These are phyloP conservation scores for Drosophila robusta DNA, from an alignment of 2,888 invertebrate species.

Conservation along the genomic window DNA sequence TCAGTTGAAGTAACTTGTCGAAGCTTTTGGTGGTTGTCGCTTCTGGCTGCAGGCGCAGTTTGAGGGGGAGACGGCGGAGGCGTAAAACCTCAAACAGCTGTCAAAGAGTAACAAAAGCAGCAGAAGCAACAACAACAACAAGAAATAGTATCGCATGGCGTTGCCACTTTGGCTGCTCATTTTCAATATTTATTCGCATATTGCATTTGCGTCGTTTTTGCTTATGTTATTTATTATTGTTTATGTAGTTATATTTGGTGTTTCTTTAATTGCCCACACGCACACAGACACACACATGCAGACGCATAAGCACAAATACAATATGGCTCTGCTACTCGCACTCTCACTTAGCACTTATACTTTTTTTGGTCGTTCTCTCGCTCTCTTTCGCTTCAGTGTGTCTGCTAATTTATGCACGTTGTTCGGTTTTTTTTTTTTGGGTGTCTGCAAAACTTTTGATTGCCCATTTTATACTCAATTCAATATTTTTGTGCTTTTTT, in stretches of 20 bases:
- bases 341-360: constrained; percentile 33
- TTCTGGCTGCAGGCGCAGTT: constrained; percentile 6
- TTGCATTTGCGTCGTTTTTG: constrained; percentile 32
- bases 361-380: constrained; percentile 27
- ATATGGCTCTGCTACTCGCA: constrained; percentile 46
- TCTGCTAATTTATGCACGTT: constrained; percentile 68
- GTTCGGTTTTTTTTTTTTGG: constrained; percentile 28
- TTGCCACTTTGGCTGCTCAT: constrained; percentile 33
- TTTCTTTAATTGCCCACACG: constrained; percentile 54
- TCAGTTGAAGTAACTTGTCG: constrained; percentile 55
- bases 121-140: constrained; percentile 8
- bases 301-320: constrained; percentile 2
- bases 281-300: constrained; percentile 4
- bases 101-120: constrained; percentile 26
- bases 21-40: constrained; percentile 44
- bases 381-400: constrained; percentile 38
- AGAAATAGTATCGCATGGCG: constrained; percentile 3
- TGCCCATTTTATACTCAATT: constrained; percentile 55
- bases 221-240: constrained; percentile 41
- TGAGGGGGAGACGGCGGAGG: constrained; percentile 1
- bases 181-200: constrained; percentile 20
- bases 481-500: constrained; percentile 42
- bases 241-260: constrained; percentile 47
- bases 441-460: constrained; percentile 59
- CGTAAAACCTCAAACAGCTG: constrained; percentile 25